Percentiles rank a stretch among this genome's conserved stretches.
phyloP scores from a whole-genome alignment of 2,797 vertebrate species.

The Cetoscarus ocellatus region DNA sequence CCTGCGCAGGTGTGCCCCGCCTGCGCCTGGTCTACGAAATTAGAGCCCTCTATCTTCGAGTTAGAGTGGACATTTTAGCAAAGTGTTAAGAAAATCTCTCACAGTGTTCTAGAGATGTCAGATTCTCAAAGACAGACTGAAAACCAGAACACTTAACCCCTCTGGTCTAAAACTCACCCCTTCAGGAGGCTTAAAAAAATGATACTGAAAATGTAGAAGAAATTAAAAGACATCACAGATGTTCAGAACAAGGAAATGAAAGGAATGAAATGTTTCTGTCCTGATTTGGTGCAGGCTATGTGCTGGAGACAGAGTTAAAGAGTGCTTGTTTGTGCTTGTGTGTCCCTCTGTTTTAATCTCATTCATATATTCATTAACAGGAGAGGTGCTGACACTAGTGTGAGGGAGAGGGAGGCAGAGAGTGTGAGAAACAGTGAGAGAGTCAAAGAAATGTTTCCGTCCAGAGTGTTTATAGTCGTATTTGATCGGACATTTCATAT shows the following conservation, averaged over 20 bases:
- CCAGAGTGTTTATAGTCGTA: slow-evolving; percentile 7
- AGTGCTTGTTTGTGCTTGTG: slow-evolving; percentile 20
- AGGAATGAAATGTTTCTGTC: slow-evolving; percentile 38
- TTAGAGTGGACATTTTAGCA: no score
- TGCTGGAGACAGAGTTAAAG: slow-evolving; percentile 1
- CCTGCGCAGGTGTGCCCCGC: no score
- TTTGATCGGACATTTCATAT: slow-evolving; percentile 43
- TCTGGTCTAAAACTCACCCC: no score
- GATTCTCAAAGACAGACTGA: no score
- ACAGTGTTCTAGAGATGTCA: no score
- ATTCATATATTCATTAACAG: slow-evolving; percentile 81
- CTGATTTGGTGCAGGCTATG: slow-evolving; percentile 10
- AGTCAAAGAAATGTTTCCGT: slow-evolving; percentile 40
- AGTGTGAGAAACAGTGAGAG: slow-evolving; percentile 67
- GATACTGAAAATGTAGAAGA: not conserved
- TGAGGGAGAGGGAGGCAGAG: slow-evolving; percentile 64
- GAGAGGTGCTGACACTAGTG: slow-evolving; percentile 79
- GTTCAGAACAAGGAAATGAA: not conserved
- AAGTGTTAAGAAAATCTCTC: no score
- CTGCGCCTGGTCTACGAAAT: no score
- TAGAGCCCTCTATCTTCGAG: no score
- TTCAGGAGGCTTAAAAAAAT: no score
- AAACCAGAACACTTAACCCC: no score
- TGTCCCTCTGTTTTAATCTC: slow-evolving; percentile 69
- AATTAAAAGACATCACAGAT: slow-evolving; percentile 5